Evolutionary conservation across 30 jellyfish, hydroid and myxozoan genomes (phyloP).

Genomic region (Turritopsis dohrnii): DNA sequence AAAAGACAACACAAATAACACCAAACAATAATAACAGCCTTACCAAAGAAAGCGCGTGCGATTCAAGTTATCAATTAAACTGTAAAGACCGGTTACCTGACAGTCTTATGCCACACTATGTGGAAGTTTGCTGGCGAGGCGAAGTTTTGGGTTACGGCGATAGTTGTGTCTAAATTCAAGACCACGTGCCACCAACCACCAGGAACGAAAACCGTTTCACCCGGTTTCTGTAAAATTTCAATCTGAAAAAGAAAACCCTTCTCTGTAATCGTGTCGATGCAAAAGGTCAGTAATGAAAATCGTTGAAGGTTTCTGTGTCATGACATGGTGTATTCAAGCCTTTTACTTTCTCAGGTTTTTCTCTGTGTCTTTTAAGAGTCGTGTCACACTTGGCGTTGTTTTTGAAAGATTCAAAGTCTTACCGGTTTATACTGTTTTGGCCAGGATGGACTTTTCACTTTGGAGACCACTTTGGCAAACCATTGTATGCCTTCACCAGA

Average conservation of each 20-base stretch:
- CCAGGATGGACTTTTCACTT: conserved; percentile 82
- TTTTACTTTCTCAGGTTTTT: too few species aligned
- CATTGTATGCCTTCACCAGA: conserved; percentile 95
- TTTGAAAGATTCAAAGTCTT: too few species aligned
- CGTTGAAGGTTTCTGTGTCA: too few species aligned
- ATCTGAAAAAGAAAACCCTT: conserved; percentile 48
- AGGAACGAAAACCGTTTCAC: conserved; percentile 96
- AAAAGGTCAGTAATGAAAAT: too few species aligned
- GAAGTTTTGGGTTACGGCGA: conserved; percentile 95
- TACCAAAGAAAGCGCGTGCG: too few species aligned
- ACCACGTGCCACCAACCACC: conserved; percentile 99
- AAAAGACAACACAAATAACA: too few species aligned
- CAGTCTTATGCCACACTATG: conserved; percentile 94
- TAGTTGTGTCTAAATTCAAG: conserved; percentile 73
- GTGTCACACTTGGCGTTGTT: too few species aligned
- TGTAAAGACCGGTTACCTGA: conserved; percentile 36
- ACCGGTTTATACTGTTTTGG: conserved; percentile 91
- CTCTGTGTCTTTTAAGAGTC: too few species aligned
- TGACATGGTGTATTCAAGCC: too few species aligned
- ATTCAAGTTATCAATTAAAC: too few species aligned
- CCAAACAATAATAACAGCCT: too few species aligned
- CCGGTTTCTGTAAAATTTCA: conserved; percentile 88
- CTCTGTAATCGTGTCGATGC: too few species aligned
- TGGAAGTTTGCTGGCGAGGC: conserved; percentile 84
- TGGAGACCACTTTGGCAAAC: conserved; percentile 70